These are phyloP conservation scores for Proales similis DNA, from an alignment of 1,140 invertebrate genomes.

Conservation along the genomic window DNA sequence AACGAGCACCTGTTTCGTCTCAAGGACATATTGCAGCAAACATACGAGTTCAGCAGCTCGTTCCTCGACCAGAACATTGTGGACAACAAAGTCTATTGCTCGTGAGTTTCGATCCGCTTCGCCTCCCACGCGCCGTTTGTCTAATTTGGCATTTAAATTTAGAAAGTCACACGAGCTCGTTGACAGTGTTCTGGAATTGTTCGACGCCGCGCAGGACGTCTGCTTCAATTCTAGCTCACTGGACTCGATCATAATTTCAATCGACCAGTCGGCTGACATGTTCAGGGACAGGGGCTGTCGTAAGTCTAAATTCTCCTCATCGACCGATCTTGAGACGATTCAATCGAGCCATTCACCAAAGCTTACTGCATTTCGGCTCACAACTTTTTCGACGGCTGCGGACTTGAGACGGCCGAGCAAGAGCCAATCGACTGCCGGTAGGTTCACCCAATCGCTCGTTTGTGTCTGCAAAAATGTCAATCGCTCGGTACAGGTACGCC, in stretches of 20 bases:
- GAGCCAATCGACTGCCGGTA: conserved; percentile 4
- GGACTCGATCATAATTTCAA: conserved; percentile 1
- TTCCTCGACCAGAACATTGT: conserved; percentile 26
- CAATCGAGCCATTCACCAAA: background rate
- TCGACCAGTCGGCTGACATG: background rate
- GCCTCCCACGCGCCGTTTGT: background rate
- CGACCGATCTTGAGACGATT: background rate
- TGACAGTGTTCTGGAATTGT: background rate
- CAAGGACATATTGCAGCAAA: background rate
- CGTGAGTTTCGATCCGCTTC: background rate
- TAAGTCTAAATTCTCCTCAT: background rate
- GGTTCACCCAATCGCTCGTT: too few species aligned
- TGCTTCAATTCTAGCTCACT: conserved; percentile 23
- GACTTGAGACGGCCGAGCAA: background rate
- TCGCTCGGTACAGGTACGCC: background rate
- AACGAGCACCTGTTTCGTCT: conserved; percentile 19
- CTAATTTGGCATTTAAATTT: background rate
- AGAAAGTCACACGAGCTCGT: conserved; percentile 33
- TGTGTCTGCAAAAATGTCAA: background rate
- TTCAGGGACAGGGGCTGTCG: conserved; percentile 23
- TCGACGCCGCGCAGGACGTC: conserved; percentile 24
- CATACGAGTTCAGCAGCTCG: conserved; percentile 8
- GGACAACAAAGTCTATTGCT: conserved; percentile 37
- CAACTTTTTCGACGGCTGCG: conserved; percentile 5
- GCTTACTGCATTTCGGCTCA: conserved; percentile 21